Evolutionary conservation across 1,140 invertebrate species (phyloP), one percentile per base, ranked within the genome.

Genomic region (Artemia franciscana): DNA sequence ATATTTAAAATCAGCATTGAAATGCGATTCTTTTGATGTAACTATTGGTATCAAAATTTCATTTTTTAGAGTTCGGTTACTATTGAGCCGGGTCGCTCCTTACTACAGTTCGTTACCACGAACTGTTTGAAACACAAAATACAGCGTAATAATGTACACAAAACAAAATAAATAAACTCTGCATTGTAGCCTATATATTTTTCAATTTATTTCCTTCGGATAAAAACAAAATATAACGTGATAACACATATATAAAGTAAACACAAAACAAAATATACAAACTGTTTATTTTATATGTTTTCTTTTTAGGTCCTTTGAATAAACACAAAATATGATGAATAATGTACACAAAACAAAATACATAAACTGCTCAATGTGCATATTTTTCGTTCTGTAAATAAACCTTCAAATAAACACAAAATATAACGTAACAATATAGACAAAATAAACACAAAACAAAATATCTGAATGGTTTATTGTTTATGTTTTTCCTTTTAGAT

Each of bases 271-370:
- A 12, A 1, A 5, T 5, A 21, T 23, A 57, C 25, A 56, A 62
- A 18, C 23, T 63, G 23, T 25, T 57, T 57, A 9, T 9, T 39
- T 5, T 15, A 30, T 30, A 30, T 26, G 5, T 65, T 18, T 59
- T 28, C 12, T 21, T 9, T 62, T 65, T 69, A 84, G 81, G 84
- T 98, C 67, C 79, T 86, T 72, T 79, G 92, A 65, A 90, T 96
- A 39, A 94, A 97, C 71, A 90, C 85, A 12, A 89, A 91, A 71
- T 84, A 91, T 70, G 95, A 96, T 77, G 82, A n/a, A 21, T 30
- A 9, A n/a, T 30, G 21, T 30, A 12, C n/a, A n/a, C n/a, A n/a
- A n/a, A n/a, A n/a, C n/a, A n/a, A n/a, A 63, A 61, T 28, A 7
- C 5, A 15, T 12, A 39, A 5, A 5, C 18, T 9, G n/a, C 60